Evolutionary conservation across 2,888 invertebrate species (phyloP).

Genomic region (Cynaeus angustus): DNA sequence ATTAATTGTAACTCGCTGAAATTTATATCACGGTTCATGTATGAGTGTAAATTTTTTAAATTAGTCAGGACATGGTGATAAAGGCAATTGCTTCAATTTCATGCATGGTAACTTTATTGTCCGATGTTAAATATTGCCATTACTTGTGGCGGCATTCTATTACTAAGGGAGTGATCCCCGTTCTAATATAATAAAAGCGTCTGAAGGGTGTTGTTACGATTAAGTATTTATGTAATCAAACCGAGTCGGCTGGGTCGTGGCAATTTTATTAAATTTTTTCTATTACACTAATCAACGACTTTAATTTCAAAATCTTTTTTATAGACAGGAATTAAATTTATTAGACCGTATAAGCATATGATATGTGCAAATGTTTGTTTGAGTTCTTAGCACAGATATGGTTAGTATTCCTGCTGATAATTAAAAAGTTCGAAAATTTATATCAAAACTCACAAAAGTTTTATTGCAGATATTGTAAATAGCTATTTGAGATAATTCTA

Average conservation of each 20-base stretch:
- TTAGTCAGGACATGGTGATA: constrained; percentile 40
- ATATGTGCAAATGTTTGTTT: constrained; percentile 9
- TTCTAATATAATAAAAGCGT: constrained; percentile 59
- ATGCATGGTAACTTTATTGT: constrained; percentile 55
- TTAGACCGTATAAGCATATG: neutral
- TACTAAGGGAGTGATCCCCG: constrained; percentile 54
- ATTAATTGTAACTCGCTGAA: constrained; percentile 39
- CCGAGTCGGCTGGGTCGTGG: constrained; percentile 49
- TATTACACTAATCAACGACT: constrained; percentile 28
- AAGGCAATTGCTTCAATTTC: constrained; percentile 54
- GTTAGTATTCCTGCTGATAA: no score
- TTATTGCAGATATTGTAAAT: no score
- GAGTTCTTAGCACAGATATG: no score
- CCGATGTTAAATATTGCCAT: constrained; percentile 54
- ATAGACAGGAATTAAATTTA: neutral
- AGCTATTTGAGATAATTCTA: no score
- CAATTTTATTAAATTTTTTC: constrained; percentile 42
- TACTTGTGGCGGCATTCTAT: constrained; percentile 54
- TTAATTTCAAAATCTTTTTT: constrained; percentile 10
- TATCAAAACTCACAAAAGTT: no score
- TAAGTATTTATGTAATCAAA: constrained; percentile 62
- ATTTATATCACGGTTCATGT: constrained; percentile 31
- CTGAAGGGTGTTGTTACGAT: constrained; percentile 56
- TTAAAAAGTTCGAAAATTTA: no score
- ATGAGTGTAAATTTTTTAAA: constrained; percentile 40